These are phyloP conservation scores for Blastobasis adustella DNA, from an alignment of 2,888 invertebrate species.

Conservation along the genomic window DNA sequence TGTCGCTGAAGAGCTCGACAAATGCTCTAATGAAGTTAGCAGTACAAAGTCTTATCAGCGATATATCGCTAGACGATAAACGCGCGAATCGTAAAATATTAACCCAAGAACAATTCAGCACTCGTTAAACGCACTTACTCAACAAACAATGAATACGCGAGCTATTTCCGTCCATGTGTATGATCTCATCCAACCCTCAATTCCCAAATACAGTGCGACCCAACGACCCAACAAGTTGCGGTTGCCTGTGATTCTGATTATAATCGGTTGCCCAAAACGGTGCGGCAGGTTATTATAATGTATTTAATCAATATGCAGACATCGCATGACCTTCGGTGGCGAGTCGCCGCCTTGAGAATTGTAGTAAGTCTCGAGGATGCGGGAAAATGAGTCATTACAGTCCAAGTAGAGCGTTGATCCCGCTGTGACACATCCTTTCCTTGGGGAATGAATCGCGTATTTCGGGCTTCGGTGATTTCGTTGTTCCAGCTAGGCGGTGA, in stretches of 20 bases:
- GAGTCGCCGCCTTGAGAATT: not conserved
- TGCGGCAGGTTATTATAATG: constrained; percentile 7
- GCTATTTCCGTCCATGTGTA: not conserved
- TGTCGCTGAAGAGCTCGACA: too few species aligned
- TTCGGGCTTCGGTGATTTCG: too few species aligned
- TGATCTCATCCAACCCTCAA: not conserved
- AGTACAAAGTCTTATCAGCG: too few species aligned
- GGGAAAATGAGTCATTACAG: constrained; percentile 16
- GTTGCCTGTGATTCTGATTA: not conserved
- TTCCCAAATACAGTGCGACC: not conserved
- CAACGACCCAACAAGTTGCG: not conserved
- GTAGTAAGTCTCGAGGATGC: constrained; percentile 1
- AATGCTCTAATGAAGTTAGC: too few species aligned
- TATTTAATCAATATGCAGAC: constrained; percentile 8
- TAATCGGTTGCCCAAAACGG: constrained; percentile 7
- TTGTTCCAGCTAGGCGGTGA: too few species aligned
- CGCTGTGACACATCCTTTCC: constrained; percentile 5
- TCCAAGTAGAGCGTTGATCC: constrained; percentile 29
- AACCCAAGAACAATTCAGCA: too few species aligned
- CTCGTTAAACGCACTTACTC: too few species aligned
- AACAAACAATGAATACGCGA: not conserved
- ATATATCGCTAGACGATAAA: too few species aligned
- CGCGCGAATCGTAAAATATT: too few species aligned
- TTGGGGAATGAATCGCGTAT: not conserved
- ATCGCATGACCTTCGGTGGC: constrained; percentile 2